These are phyloP conservation scores for Bombus affinis DNA, from an alignment of 1,140 invertebrate genomes.

Conservation along the genomic window DNA sequence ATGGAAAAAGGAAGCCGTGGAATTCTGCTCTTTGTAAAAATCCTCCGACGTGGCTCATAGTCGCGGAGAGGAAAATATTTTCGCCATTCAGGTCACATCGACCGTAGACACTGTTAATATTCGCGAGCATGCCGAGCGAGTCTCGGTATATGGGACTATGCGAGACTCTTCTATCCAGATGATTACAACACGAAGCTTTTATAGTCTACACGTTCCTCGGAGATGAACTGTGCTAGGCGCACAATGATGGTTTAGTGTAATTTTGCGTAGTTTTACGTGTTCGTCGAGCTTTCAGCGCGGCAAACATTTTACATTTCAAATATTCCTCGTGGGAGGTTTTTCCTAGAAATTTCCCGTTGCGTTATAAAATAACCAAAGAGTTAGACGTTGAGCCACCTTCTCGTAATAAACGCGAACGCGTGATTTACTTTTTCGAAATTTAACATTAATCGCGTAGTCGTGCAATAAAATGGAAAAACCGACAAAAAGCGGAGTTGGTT, in stretches of 20 bases:
- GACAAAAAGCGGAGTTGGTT: too few relatives aligned
- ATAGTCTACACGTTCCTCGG: background rate
- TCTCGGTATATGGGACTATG: background rate
- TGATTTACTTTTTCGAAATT: background rate
- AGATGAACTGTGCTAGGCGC: background rate
- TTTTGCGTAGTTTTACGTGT: background rate
- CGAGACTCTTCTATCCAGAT: background rate
- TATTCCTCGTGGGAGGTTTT: too few relatives aligned
- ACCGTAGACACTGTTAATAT: constrained; percentile 18
- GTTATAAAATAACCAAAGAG: too few relatives aligned
- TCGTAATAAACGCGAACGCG: too few relatives aligned
- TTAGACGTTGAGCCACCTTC: too few relatives aligned
- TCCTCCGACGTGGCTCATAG: background rate
- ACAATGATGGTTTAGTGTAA: background rate
- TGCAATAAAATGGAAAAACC: background rate
- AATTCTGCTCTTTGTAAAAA: constrained; percentile 3
- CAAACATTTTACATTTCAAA: background rate
- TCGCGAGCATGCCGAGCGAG: background rate
- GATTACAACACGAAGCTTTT: background rate
- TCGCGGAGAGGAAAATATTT: constrained; percentile 13
- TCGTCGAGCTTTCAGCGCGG: background rate
- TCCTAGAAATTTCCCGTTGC: too few relatives aligned
- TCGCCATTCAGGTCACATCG: background rate
- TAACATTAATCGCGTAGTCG: too few relatives aligned
- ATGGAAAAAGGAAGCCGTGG: too few relatives aligned